phyloP scores from a whole-genome alignment of 2,797 vertebrate species.

The Neosilurus hyrtlii region DNA sequence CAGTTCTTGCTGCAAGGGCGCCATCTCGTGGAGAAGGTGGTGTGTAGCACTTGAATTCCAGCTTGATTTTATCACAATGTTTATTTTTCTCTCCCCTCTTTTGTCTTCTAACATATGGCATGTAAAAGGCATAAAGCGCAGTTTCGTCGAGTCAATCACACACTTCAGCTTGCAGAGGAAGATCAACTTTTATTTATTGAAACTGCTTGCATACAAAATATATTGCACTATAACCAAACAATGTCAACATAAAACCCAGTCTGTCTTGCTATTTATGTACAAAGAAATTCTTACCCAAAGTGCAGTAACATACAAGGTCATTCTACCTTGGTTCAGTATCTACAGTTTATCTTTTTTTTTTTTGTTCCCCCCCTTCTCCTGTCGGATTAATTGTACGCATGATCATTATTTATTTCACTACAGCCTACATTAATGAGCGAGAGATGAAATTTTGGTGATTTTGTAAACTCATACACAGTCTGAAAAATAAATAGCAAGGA shows the following conservation, averaged over 20 bases:
- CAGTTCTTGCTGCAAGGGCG: conserved; percentile 3
- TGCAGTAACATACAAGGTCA: conserved; percentile 95
- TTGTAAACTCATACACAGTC: conserved; percentile 82
- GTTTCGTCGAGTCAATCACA: background rate
- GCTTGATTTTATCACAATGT: too few relatives aligned
- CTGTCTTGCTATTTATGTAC: conserved; percentile 94
- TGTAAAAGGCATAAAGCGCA: conserved; percentile 26
- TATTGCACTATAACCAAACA: conserved; percentile 99
- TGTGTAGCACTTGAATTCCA: background rate
- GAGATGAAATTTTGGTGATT: conserved; percentile 76
- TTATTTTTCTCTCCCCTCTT: background rate
- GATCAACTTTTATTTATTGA: conserved; percentile 97
- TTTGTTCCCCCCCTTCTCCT: background rate
- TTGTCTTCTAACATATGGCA: conserved; percentile 25
- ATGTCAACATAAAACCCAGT: conserved; percentile 96
- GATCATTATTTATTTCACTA: conserved; percentile 61
- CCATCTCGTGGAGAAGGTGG: conserved; percentile 35
- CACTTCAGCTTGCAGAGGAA: conserved; percentile 79
- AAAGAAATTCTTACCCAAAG: conserved; percentile 91
- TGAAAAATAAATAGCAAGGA: conserved; percentile 87
- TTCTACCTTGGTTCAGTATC: conserved; percentile 95
- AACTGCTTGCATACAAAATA: conserved; percentile 99
- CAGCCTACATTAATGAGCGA: conserved; percentile 84
- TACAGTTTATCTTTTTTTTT: conserved; percentile 77
- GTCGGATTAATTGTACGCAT: conserved; percentile 49